A percentile compares a stretch with the other conserved stretches of the same genome.
Evolutionary conservation across 2,888 invertebrate species (phyloP).

Genomic region (Dromius quadrimaculatus): DNA sequence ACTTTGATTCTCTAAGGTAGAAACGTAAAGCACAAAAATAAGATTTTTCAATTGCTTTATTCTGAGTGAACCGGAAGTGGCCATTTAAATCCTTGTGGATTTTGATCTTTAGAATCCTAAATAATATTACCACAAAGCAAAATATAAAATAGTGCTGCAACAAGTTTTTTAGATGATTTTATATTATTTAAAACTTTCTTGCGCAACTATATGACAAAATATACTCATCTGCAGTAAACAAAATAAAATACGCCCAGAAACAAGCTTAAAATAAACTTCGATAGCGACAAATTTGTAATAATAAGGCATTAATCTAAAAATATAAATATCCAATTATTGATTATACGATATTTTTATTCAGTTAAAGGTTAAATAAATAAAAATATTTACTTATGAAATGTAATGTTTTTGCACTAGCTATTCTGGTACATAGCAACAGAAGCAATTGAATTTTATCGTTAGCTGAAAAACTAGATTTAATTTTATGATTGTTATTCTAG

Average conservation of each 20-base stretch:
- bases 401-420: background rate
- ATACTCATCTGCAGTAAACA: slow-evolving; percentile 5
- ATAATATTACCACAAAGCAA: too few species aligned
- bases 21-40: too few species aligned
- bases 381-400: slow-evolving; percentile 8
- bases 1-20: too few species aligned
- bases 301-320: slow-evolving; percentile 12
- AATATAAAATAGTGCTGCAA: background rate
- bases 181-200: too few species aligned
- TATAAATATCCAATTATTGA: slow-evolving; percentile 15
- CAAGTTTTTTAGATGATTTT: background rate
- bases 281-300: background rate
- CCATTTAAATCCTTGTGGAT: too few species aligned
- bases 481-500: slow-evolving; percentile 11
- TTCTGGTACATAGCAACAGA: slow-evolving; percentile 25
- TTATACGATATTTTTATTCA: background rate
- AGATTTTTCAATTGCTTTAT: too few species aligned
- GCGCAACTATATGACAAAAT: too few species aligned
- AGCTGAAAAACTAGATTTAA: slow-evolving; percentile 1
- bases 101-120: too few species aligned
- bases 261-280: slow-evolving; percentile 1
- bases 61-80: too few species aligned
- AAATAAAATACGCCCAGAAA: background rate
- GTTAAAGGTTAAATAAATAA: slow-evolving; percentile 25
- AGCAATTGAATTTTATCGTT: background rate